A percentile compares a stretch with the other conserved stretches of the same genome.
Evolutionary conservation across 2,113 vertebrate species (phyloP).

Genomic region (Eira barbara): DNA sequence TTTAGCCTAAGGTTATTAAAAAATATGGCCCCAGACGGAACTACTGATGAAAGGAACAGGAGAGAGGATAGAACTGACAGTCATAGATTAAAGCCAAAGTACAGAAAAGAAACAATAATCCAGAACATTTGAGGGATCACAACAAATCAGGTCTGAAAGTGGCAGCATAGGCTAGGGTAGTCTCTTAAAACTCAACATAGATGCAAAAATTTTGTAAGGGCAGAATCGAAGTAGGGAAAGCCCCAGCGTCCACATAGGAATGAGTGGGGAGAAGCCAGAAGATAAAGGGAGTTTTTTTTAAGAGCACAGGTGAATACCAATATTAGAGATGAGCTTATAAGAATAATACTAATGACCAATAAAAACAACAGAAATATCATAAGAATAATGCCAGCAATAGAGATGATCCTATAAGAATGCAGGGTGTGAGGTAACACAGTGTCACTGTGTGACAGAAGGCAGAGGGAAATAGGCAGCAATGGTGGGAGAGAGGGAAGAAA

Average conservation of each 20-base stretch:
- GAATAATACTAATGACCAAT: neutral
- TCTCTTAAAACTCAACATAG: neutral
- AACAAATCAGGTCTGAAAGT: neutral
- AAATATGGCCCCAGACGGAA: neutral
- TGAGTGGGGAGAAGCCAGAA: neutral
- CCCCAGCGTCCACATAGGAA: neutral
- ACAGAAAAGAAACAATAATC: neutral
- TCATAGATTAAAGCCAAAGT: conserved; percentile 11
- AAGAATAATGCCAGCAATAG: neutral
- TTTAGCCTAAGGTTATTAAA: neutral
- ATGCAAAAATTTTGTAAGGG: neutral
- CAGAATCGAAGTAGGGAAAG: neutral
- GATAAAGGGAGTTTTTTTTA: neutral
- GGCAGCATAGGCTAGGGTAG: neutral
- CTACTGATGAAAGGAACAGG: conserved; percentile 18
- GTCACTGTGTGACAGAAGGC: neutral
- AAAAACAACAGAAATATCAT: neutral
- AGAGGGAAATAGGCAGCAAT: neutral
- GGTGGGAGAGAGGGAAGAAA: neutral
- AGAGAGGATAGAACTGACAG: neutral
- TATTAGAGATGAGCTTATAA: neutral
- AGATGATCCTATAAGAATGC: neutral
- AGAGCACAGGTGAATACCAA: neutral
- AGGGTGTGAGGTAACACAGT: neutral
- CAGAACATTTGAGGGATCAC: neutral